Evolutionary conservation across 2,888 invertebrate species (phyloP), one percentile per base, ranked within the genome.

Genomic region (Galerucella nymphaeae): DNA sequence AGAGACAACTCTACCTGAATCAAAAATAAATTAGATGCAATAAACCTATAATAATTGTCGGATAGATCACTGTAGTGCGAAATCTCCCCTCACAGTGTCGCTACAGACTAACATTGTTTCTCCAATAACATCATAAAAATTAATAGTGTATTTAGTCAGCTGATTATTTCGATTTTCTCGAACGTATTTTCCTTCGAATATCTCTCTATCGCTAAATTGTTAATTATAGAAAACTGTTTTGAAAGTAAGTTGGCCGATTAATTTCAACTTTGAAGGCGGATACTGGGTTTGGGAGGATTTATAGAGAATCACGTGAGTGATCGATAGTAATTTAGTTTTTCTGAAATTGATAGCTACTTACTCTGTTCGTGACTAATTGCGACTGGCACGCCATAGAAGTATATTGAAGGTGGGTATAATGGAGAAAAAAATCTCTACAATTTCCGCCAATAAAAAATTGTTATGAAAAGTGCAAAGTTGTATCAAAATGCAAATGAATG

Each of bases 241-340:
- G 13, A 53, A 38, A 65, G 65, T 65, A 6, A 55, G 16, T 10
- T 11, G 38, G 13, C 30, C 14, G 57, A 66, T 66, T 66, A 66
- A 57, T 58, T 66, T 58, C 13, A 45, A 42, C 38, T 62, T 62
- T 62, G 42, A 42, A 42, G 58, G 66, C 20, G 58, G n/a, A 53
- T 48, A 48, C 48, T n/a, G 48, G 6, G 53, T 53, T 41, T 3
- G 18, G 42, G 23, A 10, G 42, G 61, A 11, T 62, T 41, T 18
- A 14, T 23, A 20, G 63, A 30, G 38, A 62, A 57, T 57, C 70
- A 63, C 62, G 63, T 69, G 55, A 55, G 55, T 59, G 55, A 70
- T 70, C 57, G 70, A 70, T 70, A 57, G 57, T 30, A 63, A 70
- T 70, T 70, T 70, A 63, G 57, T 30, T 30, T 55, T 70, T 70